Evolutionary conservation across 2,888 invertebrate species (phyloP).

Genomic region (Trichogramma evanescens): DNA sequence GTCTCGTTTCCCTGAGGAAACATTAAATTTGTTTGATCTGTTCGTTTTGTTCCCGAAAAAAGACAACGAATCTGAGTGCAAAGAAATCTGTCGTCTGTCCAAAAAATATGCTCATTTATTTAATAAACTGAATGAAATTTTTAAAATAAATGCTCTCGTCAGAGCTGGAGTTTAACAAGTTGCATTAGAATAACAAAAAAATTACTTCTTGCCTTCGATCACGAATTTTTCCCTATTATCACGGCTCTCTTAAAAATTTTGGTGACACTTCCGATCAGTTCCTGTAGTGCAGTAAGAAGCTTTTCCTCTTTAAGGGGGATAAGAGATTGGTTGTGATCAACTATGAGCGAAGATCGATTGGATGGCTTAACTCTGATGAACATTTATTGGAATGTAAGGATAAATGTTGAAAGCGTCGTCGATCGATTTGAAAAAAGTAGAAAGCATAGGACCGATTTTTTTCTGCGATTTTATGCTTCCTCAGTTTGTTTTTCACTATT

Average conservation of each 20-base stretch:
- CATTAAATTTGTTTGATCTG: too few relatives aligned
- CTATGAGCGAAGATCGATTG: slow-evolving; percentile 23
- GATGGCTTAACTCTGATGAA: slow-evolving; percentile 22
- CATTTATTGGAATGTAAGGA: slow-evolving; percentile 18
- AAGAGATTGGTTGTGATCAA: slow-evolving; percentile 25
- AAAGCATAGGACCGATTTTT: slow-evolving; percentile 14
- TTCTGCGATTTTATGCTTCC: slow-evolving; percentile 1
- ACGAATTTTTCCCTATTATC: slow-evolving; percentile 22
- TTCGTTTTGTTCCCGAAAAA: too few relatives aligned
- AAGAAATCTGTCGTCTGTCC: too few relatives aligned
- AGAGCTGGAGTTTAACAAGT: too few relatives aligned
- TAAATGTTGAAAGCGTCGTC: slow-evolving; percentile 11
- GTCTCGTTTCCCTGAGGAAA: too few relatives aligned
- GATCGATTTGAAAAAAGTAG: slow-evolving; percentile 16
- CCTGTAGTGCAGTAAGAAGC: slow-evolving; percentile 21
- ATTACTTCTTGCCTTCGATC: slow-evolving; percentile 19
- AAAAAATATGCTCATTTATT: too few relatives aligned
- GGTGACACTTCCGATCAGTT: slow-evolving; percentile 23
- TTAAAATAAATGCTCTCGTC: neutral
- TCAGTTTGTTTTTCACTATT: too few relatives aligned
- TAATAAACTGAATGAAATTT: too few relatives aligned
- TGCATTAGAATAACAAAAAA: neutral
- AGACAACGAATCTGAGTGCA: too few relatives aligned
- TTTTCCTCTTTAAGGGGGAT: slow-evolving; percentile 26
- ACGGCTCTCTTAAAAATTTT: slow-evolving; percentile 17